A percentile compares a stretch with the other conserved stretches of the same genome.
These are phyloP conservation scores for Rhimphoctona megacephalus DNA, from an alignment of 2,888 invertebrate species.

Conservation along the genomic window DNA sequence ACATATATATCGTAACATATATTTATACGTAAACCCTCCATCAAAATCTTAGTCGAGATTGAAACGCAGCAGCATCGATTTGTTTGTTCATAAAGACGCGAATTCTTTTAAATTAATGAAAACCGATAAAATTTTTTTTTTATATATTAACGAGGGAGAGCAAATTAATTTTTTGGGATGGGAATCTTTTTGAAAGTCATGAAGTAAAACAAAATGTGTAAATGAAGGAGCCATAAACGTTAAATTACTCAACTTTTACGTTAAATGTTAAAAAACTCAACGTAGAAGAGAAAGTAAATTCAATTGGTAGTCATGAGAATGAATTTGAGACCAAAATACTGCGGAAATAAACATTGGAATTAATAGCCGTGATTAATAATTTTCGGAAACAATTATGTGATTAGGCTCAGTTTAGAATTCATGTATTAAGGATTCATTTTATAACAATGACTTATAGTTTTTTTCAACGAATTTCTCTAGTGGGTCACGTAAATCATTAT, in stretches of 20 bases:
- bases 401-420: background rate
- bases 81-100: background rate
- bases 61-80: constrained; percentile 63
- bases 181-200: background rate
- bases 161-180: background rate
- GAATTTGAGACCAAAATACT: background rate
- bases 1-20: constrained; percentile 7
- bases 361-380: background rate
- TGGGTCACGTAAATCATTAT: background rate
- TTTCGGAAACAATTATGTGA: background rate
- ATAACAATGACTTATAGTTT: background rate
- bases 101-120: constrained; percentile 6
- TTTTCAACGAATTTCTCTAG: background rate
- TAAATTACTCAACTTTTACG: background rate
- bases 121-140: too few species aligned
- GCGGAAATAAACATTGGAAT: background rate
- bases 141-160: background rate
- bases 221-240: background rate
- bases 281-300: background rate
- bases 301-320: background rate
- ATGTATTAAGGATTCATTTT: background rate
- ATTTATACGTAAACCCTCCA: constrained; percentile 10
- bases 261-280: too few species aligned
- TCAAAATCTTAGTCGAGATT: constrained; percentile 42
- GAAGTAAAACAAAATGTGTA: background rate